phyloP scores from a whole-genome alignment of 2,888 invertebrate genomes.

The Allacma fusca region DNA sequence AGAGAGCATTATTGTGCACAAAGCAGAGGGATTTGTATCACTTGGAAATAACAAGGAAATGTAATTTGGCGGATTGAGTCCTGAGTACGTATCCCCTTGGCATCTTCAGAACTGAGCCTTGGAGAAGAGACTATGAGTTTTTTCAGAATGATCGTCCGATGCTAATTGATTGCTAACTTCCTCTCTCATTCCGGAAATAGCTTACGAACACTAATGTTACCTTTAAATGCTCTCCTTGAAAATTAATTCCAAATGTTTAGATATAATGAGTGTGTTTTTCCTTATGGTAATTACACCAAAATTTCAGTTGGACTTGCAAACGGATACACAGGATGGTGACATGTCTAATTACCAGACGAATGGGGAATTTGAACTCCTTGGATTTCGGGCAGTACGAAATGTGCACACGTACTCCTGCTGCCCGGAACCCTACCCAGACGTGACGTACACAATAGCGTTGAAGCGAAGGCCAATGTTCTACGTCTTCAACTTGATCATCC shows the following conservation, averaged over 20 bases:
- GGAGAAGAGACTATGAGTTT: no score
- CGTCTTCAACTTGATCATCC: slow-evolving; percentile 84
- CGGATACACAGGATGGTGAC: slow-evolving; percentile 83
- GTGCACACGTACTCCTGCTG: slow-evolving; percentile 81
- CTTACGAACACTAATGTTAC: neutral
- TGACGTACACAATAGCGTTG: slow-evolving; percentile 80
- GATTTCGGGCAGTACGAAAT: slow-evolving; percentile 77
- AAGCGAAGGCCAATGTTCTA: slow-evolving; percentile 82
- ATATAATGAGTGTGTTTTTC: neutral
- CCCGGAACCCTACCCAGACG: slow-evolving; percentile 71
- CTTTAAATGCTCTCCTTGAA: neutral
- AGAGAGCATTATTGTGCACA: neutral
- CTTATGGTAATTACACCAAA: neutral
- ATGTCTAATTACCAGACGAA: slow-evolving; percentile 89
- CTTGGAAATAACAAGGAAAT: neutral
- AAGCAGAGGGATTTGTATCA: neutral
- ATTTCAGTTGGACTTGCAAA: slow-evolving; percentile 78
- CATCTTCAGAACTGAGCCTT: neutral
- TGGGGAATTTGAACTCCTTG: slow-evolving; percentile 85
- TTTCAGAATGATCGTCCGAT: neutral
- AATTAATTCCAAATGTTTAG: neutral
- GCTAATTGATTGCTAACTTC: neutral
- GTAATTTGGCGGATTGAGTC: neutral
- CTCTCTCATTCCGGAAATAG: neutral
- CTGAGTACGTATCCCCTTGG: neutral